These are phyloP conservation scores for Caenorhabditis imperialis DNA, from an alignment of 2,888 invertebrate genomes.

Conservation along the genomic window DNA sequence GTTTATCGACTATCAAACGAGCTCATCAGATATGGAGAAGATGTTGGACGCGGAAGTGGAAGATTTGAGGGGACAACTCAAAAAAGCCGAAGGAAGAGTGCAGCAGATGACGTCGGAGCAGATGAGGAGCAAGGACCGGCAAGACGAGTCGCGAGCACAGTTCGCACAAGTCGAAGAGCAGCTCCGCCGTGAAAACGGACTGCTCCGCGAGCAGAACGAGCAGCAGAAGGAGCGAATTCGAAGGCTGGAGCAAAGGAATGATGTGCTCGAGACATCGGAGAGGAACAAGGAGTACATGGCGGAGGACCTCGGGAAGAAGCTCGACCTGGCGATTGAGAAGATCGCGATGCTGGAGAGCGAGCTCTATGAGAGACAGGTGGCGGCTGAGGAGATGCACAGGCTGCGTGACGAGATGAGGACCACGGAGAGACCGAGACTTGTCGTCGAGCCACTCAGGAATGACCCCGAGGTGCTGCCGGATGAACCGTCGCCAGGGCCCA, in stretches of 20 bases:
- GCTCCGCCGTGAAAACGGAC: constrained; percentile 34
- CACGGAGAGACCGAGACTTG: constrained; percentile 54
- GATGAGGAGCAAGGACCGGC: constrained; percentile 35
- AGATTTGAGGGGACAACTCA: constrained; percentile 27
- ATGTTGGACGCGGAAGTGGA: constrained; percentile 50
- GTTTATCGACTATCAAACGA: constrained; percentile 44
- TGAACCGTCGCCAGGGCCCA: constrained; percentile 52
- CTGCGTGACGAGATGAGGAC: constrained; percentile 38
- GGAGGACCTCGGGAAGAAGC: constrained; percentile 45
- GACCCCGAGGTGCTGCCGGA: constrained; percentile 55
- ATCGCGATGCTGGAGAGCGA: constrained; percentile 60
- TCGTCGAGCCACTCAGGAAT: constrained; percentile 59
- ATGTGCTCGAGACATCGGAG: constrained; percentile 57
- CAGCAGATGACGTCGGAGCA: constrained; percentile 25
- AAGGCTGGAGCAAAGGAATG: constrained; percentile 59
- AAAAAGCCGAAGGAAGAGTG: constrained; percentile 15
- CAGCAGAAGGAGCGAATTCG: constrained; percentile 38
- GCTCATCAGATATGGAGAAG: constrained; percentile 54
- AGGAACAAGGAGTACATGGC: constrained; percentile 59
- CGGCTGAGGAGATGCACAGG: constrained; percentile 59
- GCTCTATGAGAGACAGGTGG: constrained; percentile 56
- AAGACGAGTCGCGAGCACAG: constrained; percentile 47
- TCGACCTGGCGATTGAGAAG: constrained; percentile 58
- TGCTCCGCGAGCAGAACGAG: constrained; percentile 21
- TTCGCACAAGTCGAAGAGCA: constrained; percentile 49